Evolutionary conservation across 2,888 invertebrate species (phyloP).

Genomic region (Dermolepida albohirtum): DNA sequence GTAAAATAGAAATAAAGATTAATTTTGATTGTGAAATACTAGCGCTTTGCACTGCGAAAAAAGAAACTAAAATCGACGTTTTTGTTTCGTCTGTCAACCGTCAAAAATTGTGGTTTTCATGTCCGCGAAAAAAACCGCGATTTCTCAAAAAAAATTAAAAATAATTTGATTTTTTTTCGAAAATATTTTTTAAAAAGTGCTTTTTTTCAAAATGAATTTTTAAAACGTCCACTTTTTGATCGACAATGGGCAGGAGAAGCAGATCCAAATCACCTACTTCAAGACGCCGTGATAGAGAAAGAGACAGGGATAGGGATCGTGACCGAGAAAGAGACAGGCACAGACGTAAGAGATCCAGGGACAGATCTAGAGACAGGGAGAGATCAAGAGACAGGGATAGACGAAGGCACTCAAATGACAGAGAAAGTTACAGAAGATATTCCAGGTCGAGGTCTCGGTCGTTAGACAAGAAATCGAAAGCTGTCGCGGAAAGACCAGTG

Average conservation of each 20-base stretch:
- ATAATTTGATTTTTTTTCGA: slow-evolving; percentile 45
- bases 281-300: slow-evolving; percentile 67
- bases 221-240: slow-evolving; percentile 19
- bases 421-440: slow-evolving; percentile 64
- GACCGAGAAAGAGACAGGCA: slow-evolving; percentile 66
- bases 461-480: slow-evolving; percentile 56
- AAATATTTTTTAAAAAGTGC: slow-evolving; percentile 15
- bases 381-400: slow-evolving; percentile 64
- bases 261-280: slow-evolving; percentile 66
- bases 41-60: slow-evolving; percentile 61
- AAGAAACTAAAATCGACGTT: slow-evolving; percentile 63
- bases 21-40: slow-evolving; percentile 52
- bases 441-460: slow-evolving; percentile 58
- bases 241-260: slow-evolving; percentile 69
- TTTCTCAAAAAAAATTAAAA: slow-evolving; percentile 28
- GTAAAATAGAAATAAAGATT: slow-evolving; percentile 42
- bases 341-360: slow-evolving; percentile 63
- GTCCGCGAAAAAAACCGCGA: slow-evolving; percentile 37
- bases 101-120: slow-evolving; percentile 49
- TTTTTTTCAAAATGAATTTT: slow-evolving; percentile 39
- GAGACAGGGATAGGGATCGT: slow-evolving; percentile 66
- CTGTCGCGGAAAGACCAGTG: slow-evolving; percentile 70
- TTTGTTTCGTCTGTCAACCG: slow-evolving; percentile 54
- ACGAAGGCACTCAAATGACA: slow-evolving; percentile 58
- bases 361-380: slow-evolving; percentile 63